Conservation (phyloP, 2,797 vertebrate genomes). For the Pseudotriccus pelzelni region DNA sequence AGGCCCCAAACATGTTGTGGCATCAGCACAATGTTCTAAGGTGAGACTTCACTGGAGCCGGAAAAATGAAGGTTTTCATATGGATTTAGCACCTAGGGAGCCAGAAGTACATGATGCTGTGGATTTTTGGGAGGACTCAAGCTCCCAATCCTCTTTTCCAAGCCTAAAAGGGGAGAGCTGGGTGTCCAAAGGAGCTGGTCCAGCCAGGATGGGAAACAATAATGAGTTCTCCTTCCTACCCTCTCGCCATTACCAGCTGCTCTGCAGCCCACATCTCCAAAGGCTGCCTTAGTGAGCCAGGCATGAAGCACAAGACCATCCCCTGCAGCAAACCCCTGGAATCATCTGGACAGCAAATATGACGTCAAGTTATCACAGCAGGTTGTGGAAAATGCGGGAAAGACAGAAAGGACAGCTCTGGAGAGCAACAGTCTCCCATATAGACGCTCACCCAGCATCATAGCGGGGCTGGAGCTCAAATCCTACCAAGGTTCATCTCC, state of each 20-base stretch:
- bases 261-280: neutral
- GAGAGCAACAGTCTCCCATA: neutral
- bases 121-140: neutral
- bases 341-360: neutral
- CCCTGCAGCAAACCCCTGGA: neutral
- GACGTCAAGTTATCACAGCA: accelerated
- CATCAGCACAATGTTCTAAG: neutral
- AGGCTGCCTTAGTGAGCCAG: neutral
- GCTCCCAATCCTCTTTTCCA: neutral
- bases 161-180: neutral
- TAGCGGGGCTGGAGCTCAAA: accelerated
- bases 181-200: accelerated
- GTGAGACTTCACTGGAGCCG: neutral
- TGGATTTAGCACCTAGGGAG: neutral
- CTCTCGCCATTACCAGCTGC: neutral
- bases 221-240: neutral
- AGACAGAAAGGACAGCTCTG: neutral
- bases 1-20: accelerated
- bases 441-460: neutral
- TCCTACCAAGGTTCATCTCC: neutral
- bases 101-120: neutral
- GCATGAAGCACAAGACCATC: neutral
- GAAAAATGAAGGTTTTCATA: neutral
- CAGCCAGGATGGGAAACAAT: neutral
- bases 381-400: neutral